Percentiles rank a stretch among this genome's conserved stretches.
These are phyloP conservation scores for Thamnaconus septentrionalis DNA, from an alignment of 2,113 vertebrate species.

Conservation along the genomic window DNA sequence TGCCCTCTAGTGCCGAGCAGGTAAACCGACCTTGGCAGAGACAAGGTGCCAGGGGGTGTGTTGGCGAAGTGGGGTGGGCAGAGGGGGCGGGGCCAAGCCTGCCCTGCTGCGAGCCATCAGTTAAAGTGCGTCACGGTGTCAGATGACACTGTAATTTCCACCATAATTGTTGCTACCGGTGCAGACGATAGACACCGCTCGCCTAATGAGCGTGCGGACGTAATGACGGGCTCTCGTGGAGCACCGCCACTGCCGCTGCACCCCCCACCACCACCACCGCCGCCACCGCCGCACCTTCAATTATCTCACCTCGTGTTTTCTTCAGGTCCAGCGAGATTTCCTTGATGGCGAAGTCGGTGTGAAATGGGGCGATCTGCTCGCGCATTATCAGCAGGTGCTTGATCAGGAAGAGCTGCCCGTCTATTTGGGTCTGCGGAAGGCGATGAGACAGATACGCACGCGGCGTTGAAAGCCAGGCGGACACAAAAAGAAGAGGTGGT, in stretches of 20 bases:
- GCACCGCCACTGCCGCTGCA: conserved; percentile 59
- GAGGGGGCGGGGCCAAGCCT: conserved; percentile 31
- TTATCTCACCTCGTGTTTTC: conserved; percentile 95
- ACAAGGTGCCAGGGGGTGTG: neutral
- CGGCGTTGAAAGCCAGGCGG: conserved; percentile 41
- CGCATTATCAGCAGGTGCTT: conserved; percentile 99
- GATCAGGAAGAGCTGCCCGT: conserved; percentile 98
- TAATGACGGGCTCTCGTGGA: conserved; percentile 68
- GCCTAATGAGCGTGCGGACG: conserved; percentile 69
- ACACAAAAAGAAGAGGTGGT: conserved; percentile 39
- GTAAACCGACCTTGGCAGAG: conserved; percentile 52
- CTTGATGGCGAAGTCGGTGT: conserved; percentile 99
- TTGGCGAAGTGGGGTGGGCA: conserved; percentile 10
- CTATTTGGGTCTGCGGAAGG: conserved; percentile 86
- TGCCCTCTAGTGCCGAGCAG: conserved; percentile 71
- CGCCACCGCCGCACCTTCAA: conserved; percentile 64
- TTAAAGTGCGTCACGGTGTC: conserved; percentile 67
- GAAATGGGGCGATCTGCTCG: conserved; percentile 99
- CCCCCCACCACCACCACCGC: conserved; percentile 54
- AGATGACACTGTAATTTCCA: conserved; percentile 70
- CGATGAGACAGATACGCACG: conserved; percentile 69
- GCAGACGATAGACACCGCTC: conserved; percentile 70
- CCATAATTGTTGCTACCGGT: conserved; percentile 71
- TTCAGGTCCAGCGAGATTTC: conserved; percentile 99
- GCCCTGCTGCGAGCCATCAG: conserved; percentile 56